Base-by-base conservation (phyloP, 2,888 invertebrate species). In the Pachliopta kotzebuea region DNA sequence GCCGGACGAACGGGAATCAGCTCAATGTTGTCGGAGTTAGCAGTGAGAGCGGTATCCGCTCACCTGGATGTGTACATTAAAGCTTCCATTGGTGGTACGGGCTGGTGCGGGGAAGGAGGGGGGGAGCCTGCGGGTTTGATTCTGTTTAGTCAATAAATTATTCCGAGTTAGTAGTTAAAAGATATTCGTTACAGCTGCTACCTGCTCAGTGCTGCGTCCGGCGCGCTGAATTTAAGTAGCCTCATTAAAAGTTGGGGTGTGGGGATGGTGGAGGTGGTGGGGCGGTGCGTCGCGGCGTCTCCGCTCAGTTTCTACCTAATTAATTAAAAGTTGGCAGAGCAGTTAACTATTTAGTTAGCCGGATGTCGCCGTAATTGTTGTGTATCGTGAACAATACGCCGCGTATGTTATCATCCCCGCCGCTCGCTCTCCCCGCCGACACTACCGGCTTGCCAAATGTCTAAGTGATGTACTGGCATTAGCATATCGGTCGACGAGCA, bases 231-330 rank as follows among this genome's bases (percentile, higher is more conserved):
- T 64, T 81, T 79, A 76, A 78, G 78, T 78, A 69, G 77, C 77
- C 78, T 85, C 84, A 84, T 85, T 85, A 82, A 84, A 84, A 84
- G 74, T 84, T 85, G 85, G 85, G 79, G 63, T 52, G n/a, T n/a
- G n/a, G n/a, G n/a, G n/a, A n/a, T n/a, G n/a, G n/a, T n/a, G n/a
- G n/a, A n/a, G n/a, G n/a, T n/a, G n/a, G n/a, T 50, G 57, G 68
- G 75, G 84, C 85, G 85, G 64, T 20, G 72, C 67, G 70, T 57
- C 58, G 56, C 60, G 56, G 50, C 53, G 52, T 26, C 61, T 24
- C 42, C 54, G 42, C 49, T 69, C 67, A 74, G 71, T 76, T 74
- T 66, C 66, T 70, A 73, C 71, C 72, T 68, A 69, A 74, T 73
- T 74, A 72, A 76, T 76, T 75, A 73, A 74, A 76, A 74, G 69